These are phyloP conservation scores for Struthidea cinerea DNA, from an alignment of 2,113 vertebrate species.

Conservation along the genomic window DNA sequence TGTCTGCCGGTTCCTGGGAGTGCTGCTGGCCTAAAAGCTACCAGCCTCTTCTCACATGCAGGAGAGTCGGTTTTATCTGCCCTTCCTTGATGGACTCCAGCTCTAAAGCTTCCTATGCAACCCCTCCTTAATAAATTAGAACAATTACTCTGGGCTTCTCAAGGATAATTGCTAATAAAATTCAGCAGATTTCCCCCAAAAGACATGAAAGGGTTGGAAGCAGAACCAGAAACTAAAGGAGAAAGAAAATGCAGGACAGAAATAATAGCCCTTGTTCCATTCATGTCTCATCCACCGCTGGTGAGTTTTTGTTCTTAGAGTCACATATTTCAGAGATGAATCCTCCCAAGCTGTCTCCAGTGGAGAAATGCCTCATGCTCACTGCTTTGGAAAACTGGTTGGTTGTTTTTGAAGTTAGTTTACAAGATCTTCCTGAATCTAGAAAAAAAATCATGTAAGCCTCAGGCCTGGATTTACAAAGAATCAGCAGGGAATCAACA, in stretches of 20 bases:
- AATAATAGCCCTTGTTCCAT: conserved; percentile 44
- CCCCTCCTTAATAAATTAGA: conserved; percentile 40
- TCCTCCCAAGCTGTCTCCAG: background rate
- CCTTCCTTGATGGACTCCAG: background rate
- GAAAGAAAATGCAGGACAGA: conserved; percentile 30
- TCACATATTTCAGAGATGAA: conserved; percentile 30
- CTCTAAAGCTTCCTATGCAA: background rate
- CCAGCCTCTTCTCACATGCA: background rate
- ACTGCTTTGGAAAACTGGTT: background rate
- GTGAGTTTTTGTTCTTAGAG: conserved; percentile 42
- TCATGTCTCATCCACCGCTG: conserved; percentile 12
- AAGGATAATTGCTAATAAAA: conserved; percentile 38
- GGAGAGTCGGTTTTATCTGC: background rate
- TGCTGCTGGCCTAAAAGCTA: background rate
- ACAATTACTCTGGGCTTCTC: conserved; percentile 1
- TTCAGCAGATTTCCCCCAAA: conserved; percentile 27
- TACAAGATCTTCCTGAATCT: background rate
- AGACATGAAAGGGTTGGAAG: conserved; percentile 15
- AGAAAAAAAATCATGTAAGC: background rate
- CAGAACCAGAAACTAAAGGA: conserved; percentile 30
- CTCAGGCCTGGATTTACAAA: background rate
- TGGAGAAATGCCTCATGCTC: background rate
- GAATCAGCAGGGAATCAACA: background rate
- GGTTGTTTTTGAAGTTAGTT: background rate
- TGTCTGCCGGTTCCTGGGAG: background rate